Evolutionary conservation across 2,888 invertebrate species (phyloP).

Genomic region (Ennomos fuscantarius): DNA sequence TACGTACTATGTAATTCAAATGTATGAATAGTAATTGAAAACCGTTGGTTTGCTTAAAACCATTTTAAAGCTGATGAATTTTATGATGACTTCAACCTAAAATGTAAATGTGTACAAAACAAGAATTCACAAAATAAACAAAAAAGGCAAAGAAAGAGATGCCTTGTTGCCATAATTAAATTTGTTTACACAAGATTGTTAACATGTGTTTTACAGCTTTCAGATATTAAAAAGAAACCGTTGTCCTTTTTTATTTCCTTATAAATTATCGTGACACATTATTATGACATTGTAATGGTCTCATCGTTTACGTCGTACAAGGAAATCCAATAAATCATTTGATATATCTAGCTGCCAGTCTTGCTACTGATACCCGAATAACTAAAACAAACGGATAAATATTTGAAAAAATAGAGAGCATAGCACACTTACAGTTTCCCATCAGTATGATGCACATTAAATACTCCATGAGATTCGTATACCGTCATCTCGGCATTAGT

Average conservation of each 20-base stretch:
- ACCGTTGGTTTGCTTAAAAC: constrained; percentile 2
- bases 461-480: constrained; percentile 57
- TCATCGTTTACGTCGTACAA: constrained; percentile 30
- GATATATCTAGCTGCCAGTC: constrained; percentile 14
- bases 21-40: background rate
- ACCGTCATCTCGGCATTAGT: constrained; percentile 74
- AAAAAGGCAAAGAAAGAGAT: constrained; percentile 26
- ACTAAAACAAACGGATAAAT: constrained; percentile 13
- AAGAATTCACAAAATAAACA: constrained; percentile 18
- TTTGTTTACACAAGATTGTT: constrained; percentile 35
- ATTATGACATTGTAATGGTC: constrained; percentile 34
- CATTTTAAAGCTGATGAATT: constrained; percentile 9
- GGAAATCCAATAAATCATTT: constrained; percentile 34
- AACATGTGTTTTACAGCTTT: constrained; percentile 43
- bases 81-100: constrained; percentile 9
- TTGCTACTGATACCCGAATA: constrained; percentile 18
- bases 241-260: constrained; percentile 27
- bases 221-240: constrained; percentile 29
- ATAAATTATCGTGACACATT: constrained; percentile 34
- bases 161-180: constrained; percentile 27
- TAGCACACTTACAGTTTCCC: constrained; percentile 80
- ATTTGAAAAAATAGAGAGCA: constrained; percentile 19
- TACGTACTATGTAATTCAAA: background rate
- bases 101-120: constrained; percentile 21
- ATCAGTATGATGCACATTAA: constrained; percentile 71